Evolutionary conservation across 2,113 vertebrate genomes (phyloP), one percentile per base, ranked within the genome.

Genomic region (Anguilla rostrata): DNA sequence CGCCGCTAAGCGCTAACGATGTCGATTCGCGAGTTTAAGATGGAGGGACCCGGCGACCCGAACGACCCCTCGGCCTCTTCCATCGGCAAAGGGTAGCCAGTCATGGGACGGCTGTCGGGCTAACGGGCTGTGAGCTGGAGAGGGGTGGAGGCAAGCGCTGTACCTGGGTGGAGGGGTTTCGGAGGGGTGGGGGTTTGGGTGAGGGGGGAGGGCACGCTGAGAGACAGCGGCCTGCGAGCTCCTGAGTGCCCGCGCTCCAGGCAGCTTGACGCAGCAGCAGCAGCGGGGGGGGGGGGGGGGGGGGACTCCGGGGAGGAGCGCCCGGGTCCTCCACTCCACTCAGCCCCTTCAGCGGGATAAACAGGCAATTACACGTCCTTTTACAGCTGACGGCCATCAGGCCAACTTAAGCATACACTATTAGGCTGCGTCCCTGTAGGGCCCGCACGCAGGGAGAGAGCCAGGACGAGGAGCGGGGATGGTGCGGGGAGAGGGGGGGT

Each of bases 351-450:
- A 95, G 95, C 94, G 96, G 96, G 96, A 98, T 97, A 98, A 98
- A 97, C 96, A 97, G 97, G 96, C 97, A 98, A 97, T 98, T 97
- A 97, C 96, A 95, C 94, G 96, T 96, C 96, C 96, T 95, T 96
- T 97, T 96, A 96, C 96, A 95, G 95, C 95, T 96, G 96, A 96
- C 96, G 96, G 96, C 95, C 95, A 93, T 96, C 95, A 94, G 92
- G 94, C 96, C 96, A 97, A 97, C 95, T 97, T 97, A 97, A 98
- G 97, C 96, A 95, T 95, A 96, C 95, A 93, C 96, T 97, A 98
- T 98, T 97, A 97, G 97, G 94, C 96, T 93, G 94, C 95, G 96
- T 98, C 96, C 97, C 97, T 96, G 96, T 95, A 97, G 97, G 96
- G 95, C 96, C 95, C 94, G 92, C 78, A 94, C 94, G 43, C 5